Conservation (phyloP, 2,888 invertebrate genomes). For the Leuctra nigra region DNA sequence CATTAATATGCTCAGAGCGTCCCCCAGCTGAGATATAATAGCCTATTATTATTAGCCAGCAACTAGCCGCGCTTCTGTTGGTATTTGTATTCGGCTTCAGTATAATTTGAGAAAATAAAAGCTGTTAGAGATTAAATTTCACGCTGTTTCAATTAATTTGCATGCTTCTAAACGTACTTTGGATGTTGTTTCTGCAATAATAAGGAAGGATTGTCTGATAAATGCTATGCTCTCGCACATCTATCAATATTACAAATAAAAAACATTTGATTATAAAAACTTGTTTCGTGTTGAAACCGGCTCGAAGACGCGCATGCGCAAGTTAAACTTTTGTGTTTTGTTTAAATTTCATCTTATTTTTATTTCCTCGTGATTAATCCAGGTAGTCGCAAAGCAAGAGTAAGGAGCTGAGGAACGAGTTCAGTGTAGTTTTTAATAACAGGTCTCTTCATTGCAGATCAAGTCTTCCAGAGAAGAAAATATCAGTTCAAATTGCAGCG, state of each 20-base stretch:
- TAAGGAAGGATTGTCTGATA: background rate
- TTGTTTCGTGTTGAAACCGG: conserved; percentile 10
- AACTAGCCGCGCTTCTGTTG: background rate
- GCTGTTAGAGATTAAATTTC: conserved; percentile 2
- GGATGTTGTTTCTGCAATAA: background rate
- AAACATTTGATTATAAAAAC: background rate
- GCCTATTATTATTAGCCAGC: conserved; percentile 3
- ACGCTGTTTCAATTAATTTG: conserved; percentile 13
- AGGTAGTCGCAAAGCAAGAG: conserved; percentile 1
- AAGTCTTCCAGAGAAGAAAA: background rate
- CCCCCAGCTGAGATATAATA: background rate
- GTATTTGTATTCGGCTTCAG: conserved; percentile 4
- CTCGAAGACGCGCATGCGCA: conserved; percentile 1
- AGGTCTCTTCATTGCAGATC: conserved; percentile 1
- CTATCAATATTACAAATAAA: background rate
- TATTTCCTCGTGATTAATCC: conserved; percentile 7
- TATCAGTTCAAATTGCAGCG: background rate
- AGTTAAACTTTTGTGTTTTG: background rate
- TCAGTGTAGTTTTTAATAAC: conserved; percentile 10
- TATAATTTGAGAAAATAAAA: conserved; percentile 6
- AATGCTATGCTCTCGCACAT: background rate
- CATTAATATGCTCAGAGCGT: conserved; percentile 3
- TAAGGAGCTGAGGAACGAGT: too few relatives aligned
- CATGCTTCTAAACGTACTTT: conserved; percentile 1
- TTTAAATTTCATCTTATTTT: conserved; percentile 1